phyloP scores from a whole-genome alignment of 1,140 invertebrate genomes.

The Nephila pilipes region DNA sequence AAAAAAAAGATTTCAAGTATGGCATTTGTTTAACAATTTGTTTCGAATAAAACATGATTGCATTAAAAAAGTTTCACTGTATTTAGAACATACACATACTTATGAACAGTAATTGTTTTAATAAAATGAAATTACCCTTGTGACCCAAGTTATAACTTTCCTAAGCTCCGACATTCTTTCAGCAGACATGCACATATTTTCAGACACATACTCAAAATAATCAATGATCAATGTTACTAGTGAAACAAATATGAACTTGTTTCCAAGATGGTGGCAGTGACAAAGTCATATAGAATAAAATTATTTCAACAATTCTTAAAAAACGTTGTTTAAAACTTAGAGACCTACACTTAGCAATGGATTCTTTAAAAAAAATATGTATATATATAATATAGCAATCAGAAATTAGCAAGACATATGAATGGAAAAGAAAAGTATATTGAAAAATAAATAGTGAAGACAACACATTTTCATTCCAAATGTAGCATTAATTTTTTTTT shows the following conservation, averaged over 20 bases:
- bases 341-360: not conserved
- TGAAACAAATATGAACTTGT: not conserved
- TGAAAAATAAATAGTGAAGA: slow-evolving; percentile 34
- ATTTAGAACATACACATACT: too few species aligned
- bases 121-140: slow-evolving; percentile 19
- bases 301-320: not conserved
- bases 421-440: not conserved
- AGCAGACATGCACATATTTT: not conserved
- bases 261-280: not conserved
- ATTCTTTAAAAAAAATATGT: not conserved
- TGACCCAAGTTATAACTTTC: not conserved
- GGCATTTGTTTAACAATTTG: too few species aligned
- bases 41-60: too few species aligned
- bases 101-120: not conserved
- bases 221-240: not conserved
- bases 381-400: not conserved
- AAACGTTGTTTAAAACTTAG: not conserved
- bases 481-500: not conserved
- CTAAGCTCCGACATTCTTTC: not conserved
- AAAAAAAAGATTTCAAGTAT: too few species aligned
- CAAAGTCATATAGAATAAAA: not conserved
- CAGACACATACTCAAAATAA: not conserved
- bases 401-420: not conserved
- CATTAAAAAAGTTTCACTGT: too few species aligned
- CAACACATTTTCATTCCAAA: slow-evolving; percentile 8